Percentiles rank a stretch among this genome's conserved stretches.
phyloP scores from a whole-genome alignment of 2,113 vertebrate genomes.

The Pagrus major region DNA sequence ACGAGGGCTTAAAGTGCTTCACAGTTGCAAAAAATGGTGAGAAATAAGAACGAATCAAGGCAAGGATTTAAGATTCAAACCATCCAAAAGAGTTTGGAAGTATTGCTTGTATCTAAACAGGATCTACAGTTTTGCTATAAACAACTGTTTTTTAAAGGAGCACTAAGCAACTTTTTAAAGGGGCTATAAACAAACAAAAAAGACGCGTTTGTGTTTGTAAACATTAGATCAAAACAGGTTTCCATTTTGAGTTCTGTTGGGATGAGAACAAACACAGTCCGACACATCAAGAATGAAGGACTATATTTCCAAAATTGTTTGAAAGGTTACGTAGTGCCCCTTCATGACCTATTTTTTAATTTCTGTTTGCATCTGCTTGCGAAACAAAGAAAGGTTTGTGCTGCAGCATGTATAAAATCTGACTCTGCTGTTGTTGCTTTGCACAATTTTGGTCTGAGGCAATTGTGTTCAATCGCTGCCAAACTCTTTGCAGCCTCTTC shows the following conservation, averaged over 20 bases:
- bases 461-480: constrained; percentile 4
- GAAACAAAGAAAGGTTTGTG: neutral
- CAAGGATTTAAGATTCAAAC: neutral
- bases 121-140: neutral
- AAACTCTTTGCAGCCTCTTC: constrained; percentile 5
- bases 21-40: neutral
- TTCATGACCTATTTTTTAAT: neutral
- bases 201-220: too few relatives aligned
- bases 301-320: too few relatives aligned
- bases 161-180: too few relatives aligned
- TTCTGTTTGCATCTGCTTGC: neutral
- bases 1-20: neutral
- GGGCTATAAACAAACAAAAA: too few relatives aligned
- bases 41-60: neutral
- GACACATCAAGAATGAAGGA: too few relatives aligned
- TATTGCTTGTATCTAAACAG: neutral
- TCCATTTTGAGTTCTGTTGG: too few relatives aligned
- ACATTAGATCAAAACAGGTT: too few relatives aligned
- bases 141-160: neutral
- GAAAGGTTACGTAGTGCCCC: too few relatives aligned
- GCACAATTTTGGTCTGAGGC: constrained; percentile 4
- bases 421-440: neutral
- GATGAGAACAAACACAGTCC: too few relatives aligned
- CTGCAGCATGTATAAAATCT: neutral
- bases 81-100: neutral